phyloP scores from a whole-genome alignment of 2,113 vertebrate species.

The Pelodiscus sinensis region DNA sequence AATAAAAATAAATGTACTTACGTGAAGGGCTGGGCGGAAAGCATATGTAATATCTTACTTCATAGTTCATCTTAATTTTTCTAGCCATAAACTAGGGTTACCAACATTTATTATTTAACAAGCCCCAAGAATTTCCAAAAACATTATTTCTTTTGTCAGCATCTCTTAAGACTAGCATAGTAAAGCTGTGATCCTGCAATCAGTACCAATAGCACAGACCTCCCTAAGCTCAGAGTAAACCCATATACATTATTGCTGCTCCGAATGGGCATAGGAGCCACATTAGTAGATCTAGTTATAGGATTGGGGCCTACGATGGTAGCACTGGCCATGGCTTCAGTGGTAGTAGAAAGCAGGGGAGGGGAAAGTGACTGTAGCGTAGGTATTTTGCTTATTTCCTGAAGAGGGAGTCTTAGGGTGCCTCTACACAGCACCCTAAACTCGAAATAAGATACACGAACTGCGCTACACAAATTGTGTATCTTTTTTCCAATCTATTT shows the following conservation, averaged over 20 bases:
- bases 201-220: background rate
- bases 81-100: background rate
- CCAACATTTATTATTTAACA: background rate
- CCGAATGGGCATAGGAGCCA: background rate
- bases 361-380: background rate
- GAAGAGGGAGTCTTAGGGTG: background rate
- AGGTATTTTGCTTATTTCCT: background rate
- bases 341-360: background rate
- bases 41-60: background rate
- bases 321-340: background rate
- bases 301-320: background rate
- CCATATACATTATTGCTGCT: background rate
- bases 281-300: background rate
- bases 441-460: no score
- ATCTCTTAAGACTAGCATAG: background rate
- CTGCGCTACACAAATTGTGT: no score
- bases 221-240: background rate
- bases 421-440: no score
- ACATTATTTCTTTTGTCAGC: background rate
- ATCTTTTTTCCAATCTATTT: no score
- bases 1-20: conserved; percentile 40
- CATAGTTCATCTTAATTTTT: background rate
- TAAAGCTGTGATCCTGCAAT: background rate
- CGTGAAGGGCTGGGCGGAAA: conserved; percentile 12
- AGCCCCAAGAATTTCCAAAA: background rate